phyloP scores from a whole-genome alignment of 2,888 invertebrate species.

The Perdita meconis region DNA sequence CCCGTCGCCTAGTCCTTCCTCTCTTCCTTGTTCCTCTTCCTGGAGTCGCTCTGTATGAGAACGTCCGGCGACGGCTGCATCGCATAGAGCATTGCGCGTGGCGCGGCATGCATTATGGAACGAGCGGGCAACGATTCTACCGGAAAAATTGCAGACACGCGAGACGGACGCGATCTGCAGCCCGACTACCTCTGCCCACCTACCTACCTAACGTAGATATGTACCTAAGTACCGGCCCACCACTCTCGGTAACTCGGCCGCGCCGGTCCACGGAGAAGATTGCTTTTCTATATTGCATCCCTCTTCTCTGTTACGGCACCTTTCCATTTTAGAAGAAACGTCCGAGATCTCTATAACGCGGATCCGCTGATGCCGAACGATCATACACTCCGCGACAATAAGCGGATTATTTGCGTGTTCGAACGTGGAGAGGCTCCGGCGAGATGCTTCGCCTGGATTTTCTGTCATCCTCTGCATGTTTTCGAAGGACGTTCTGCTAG shows the following conservation, averaged over 20 bases:
- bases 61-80: slow-evolving; percentile 72
- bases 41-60: slow-evolving; percentile 63
- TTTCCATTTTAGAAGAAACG: slow-evolving; percentile 65
- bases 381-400: slow-evolving; percentile 37
- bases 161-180: slow-evolving; percentile 75
- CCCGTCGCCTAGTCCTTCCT: slow-evolving; percentile 4
- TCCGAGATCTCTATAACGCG: slow-evolving; percentile 43
- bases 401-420: slow-evolving; percentile 29
- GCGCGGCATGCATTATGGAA: slow-evolving; percentile 80
- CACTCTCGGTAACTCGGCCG: slow-evolving; percentile 49
- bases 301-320: slow-evolving; percentile 44
- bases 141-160: slow-evolving; percentile 80
- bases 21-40: slow-evolving; percentile 9
- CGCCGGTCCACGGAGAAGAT: slow-evolving; percentile 68
- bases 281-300: slow-evolving; percentile 72
- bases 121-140: slow-evolving; percentile 75
- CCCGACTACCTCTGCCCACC: slow-evolving; percentile 64
- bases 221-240: slow-evolving; percentile 57
- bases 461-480: background rate
- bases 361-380: slow-evolving; percentile 35
- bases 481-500: background rate
- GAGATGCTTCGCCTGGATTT: background rate
- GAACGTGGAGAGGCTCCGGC: background rate
- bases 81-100: slow-evolving; percentile 71
- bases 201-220: slow-evolving; percentile 49